Evolutionary conservation across 2,113 vertebrate genomes (phyloP), one percentile per base, ranked within the genome.

Genomic region (Plotosus lineatus): DNA sequence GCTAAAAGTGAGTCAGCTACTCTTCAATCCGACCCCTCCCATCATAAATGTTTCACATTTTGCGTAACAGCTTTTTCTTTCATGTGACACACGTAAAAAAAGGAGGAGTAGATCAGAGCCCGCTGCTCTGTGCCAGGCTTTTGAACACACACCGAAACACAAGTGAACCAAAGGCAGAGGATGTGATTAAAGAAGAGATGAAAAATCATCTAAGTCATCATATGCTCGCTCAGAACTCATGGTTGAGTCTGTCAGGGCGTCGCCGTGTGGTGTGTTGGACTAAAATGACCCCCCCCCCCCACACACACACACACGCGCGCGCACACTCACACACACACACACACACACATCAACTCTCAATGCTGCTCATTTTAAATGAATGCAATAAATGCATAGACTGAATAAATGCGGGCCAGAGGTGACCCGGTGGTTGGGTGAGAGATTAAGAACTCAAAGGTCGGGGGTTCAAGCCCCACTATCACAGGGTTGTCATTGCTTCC

Each of bases 221-320:
- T n/a, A n/a, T 28, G 79, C 63, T 77, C 85, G 83, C 28, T 86
- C 60, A 81, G 80, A 80, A 75, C 80, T 84, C 46, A 72, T 46
- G 5, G 3, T 44, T 79, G 85, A 38, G 80, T 48, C 78, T 85
- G 73, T 82, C 82, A 63, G 78, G 60, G 82, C 46, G 23, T 63
- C 76, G 63, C 53, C 72, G 36, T 42, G 53, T 38, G 17, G 36
- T 3, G 46, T 72, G 60, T 55, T 5, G 7, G 31, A 61, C n/a
- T 81, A n/a, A n/a, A n/a, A n/a, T 60, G 66, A 81, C 28, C 80
- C 74, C 74, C 66, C 72, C 55, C 23, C n/a, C 33, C 44, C 44
- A 46, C 11, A 6, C 28, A 26, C 60, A 38, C 12, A 3, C 36
- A n/a, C n/a, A n/a, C n/a, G n/a, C n/a, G n/a, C n/a, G n/a, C n/a